A percentile compares a stretch with the other conserved stretches of the same genome.
Conservation (phyloP, 2,888 invertebrate species). For the Himalopsyche kuldschensis region DNA sequence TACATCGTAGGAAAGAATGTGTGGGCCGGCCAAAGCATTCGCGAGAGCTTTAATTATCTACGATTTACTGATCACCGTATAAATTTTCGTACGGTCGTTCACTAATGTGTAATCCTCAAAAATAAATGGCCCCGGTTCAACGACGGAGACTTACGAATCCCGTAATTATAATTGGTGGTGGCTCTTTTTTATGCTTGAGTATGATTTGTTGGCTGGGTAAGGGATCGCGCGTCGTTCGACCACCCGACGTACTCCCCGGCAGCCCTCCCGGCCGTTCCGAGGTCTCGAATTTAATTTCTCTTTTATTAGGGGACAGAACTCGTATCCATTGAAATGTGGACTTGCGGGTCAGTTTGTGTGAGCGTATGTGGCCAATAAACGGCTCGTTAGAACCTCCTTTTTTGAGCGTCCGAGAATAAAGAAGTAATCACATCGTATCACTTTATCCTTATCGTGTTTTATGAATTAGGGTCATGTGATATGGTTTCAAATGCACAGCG, state of each 20-base stretch:
- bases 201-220: conserved; percentile 34
- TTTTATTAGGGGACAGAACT: not conserved
- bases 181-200: conserved; percentile 31
- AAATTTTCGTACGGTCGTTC: conserved; percentile 8
- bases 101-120: conserved; percentile 39
- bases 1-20: too few relatives aligned
- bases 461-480: not conserved
- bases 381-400: conserved; percentile 1
- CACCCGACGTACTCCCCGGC: not conserved
- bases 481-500: not conserved
- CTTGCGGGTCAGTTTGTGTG: not conserved
- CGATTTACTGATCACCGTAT: not conserved
- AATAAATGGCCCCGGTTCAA: conserved; percentile 35
- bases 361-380: not conserved
- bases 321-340: conserved; percentile 1
- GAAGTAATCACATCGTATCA: conserved; percentile 1
- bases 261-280: not conserved
- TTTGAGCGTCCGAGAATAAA: not conserved
- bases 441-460: not conserved
- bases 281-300: conserved; percentile 6
- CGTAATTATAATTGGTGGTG: conserved; percentile 36
- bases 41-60: not conserved
- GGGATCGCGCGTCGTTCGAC: conserved; percentile 5
- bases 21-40: not conserved
- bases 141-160: conserved; percentile 23